These are phyloP conservation scores for Pangasius mekongensis DNA, from an alignment of 2,797 vertebrate genomes.

Conservation along the genomic window DNA sequence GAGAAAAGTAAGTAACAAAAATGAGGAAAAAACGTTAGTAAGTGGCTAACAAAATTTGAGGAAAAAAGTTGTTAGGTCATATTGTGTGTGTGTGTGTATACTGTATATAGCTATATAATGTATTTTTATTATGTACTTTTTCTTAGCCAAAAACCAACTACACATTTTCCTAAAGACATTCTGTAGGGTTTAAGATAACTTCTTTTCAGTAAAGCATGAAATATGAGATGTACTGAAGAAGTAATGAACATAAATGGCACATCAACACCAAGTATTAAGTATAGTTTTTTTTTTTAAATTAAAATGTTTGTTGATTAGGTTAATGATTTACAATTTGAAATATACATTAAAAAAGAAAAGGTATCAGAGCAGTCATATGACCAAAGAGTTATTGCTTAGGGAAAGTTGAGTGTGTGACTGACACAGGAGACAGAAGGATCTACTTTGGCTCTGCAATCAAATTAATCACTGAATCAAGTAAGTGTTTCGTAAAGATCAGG, in stretches of 20 bases:
- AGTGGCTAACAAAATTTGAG: conserved; percentile 29
- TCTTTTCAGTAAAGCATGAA: neutral
- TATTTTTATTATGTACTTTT: neutral
- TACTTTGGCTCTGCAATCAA: conserved; percentile 16
- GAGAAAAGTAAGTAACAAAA: conserved; percentile 54
- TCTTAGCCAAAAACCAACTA: neutral
- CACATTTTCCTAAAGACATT: neutral
- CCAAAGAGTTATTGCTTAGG: conserved; percentile 9
- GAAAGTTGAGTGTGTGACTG: conserved; percentile 15
- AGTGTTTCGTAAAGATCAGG: neutral
- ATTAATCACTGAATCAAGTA: conserved; percentile 15
- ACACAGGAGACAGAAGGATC: neutral
- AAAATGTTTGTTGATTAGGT: neutral
- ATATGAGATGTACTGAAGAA: neutral
- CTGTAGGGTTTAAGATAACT: neutral
- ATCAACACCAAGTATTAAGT: neutral
- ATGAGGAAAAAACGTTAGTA: neutral
- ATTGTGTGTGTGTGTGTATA: neutral
- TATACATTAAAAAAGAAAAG: neutral
- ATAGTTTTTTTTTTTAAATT: neutral
- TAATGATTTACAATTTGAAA: neutral
- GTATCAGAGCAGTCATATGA: neutral
- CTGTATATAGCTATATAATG: neutral
- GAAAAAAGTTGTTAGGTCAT: neutral
- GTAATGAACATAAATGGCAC: neutral